phyloP scores from a whole-genome alignment of 2,113 vertebrate species.

The Lampris megalopsis region DNA sequence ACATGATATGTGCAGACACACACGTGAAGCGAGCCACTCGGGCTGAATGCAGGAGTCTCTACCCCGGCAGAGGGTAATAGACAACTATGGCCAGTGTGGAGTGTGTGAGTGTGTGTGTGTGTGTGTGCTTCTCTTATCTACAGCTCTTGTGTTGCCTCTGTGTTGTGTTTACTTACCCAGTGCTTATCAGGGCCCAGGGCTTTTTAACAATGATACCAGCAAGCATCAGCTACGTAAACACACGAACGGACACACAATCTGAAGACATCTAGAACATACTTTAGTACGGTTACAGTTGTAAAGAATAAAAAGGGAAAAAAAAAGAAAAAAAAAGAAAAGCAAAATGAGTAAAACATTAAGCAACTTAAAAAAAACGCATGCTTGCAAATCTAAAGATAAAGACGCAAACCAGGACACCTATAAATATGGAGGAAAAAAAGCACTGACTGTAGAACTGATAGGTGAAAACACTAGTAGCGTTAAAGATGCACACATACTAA shows the following conservation, averaged over 20 bases:
- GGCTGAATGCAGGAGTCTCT: constrained; percentile 44
- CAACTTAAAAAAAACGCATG: too few species aligned
- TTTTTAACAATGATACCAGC: constrained; percentile 72
- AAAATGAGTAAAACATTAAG: too few species aligned
- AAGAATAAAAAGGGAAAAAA: too few species aligned
- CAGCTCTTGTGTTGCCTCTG: constrained; percentile 71
- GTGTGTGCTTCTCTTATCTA: constrained; percentile 75
- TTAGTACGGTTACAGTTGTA: constrained; percentile 37
- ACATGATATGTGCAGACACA: constrained; percentile 13
- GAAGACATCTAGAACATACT: constrained; percentile 53
- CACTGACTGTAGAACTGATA: too few species aligned
- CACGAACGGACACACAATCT: constrained; percentile 38
- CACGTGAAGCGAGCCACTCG: constrained; percentile 26
- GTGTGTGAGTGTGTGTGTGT: too few species aligned
- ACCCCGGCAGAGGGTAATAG: constrained; percentile 57
- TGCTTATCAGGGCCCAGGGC: constrained; percentile 77
- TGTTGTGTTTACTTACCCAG: constrained; percentile 76
- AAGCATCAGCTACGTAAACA: constrained; percentile 66
- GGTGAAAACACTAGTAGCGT: too few species aligned
- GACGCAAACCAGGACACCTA: too few species aligned
- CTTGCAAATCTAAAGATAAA: too few species aligned
- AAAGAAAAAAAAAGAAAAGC: too few species aligned
- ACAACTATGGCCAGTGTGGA: constrained; percentile 64
- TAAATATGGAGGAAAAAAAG: too few species aligned
- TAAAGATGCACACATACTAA: too few species aligned